A percentile compares a stretch with the other conserved stretches of the same genome.
Evolutionary conservation across 2,113 vertebrate species (phyloP).

Genomic region (Gambusia holbrooki): DNA sequence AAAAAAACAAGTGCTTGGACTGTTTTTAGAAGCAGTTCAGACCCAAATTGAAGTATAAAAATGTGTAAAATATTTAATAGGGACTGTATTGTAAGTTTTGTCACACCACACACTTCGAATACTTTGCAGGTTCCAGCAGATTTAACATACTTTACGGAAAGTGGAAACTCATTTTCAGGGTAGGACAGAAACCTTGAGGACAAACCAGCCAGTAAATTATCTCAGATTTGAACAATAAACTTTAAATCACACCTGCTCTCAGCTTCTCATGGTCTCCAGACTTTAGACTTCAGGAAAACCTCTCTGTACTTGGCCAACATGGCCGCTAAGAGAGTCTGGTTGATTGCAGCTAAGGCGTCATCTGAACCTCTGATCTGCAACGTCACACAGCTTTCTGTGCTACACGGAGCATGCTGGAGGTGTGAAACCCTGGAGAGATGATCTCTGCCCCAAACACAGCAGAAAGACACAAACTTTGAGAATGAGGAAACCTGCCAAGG

Average conservation of each 20-base stretch:
- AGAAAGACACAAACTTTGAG: slow-evolving; percentile 12
- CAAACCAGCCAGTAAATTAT: slow-evolving; percentile 1
- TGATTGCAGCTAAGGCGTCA: slow-evolving; percentile 33
- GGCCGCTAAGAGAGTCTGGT: slow-evolving; percentile 20
- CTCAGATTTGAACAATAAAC: slow-evolving; percentile 14
- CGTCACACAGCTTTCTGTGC: slow-evolving; percentile 24
- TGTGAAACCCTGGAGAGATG: slow-evolving; percentile 27
- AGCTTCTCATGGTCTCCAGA: slow-evolving; percentile 12
- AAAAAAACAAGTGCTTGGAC: too few species aligned
- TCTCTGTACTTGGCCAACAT: slow-evolving; percentile 20
- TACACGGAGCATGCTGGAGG: slow-evolving; percentile 26
- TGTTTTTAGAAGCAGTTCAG: too few species aligned
- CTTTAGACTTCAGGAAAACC: slow-evolving; percentile 3
- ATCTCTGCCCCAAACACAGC: slow-evolving; percentile 9
- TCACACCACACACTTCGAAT: too few species aligned
- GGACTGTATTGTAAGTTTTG: too few species aligned
- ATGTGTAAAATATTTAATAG: too few species aligned
- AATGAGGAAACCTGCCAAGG: slow-evolving; percentile 47
- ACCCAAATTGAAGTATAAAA: too few species aligned
- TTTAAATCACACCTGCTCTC: neutral
- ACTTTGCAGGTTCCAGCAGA: neutral
- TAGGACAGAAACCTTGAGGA: neutral
- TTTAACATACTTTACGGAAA: too few species aligned
- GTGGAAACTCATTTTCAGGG: neutral
- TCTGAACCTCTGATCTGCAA: slow-evolving; percentile 34